These are phyloP conservation scores for Catocala fraxini DNA, from an alignment of 2,888 invertebrate species.

Conservation along the genomic window DNA sequence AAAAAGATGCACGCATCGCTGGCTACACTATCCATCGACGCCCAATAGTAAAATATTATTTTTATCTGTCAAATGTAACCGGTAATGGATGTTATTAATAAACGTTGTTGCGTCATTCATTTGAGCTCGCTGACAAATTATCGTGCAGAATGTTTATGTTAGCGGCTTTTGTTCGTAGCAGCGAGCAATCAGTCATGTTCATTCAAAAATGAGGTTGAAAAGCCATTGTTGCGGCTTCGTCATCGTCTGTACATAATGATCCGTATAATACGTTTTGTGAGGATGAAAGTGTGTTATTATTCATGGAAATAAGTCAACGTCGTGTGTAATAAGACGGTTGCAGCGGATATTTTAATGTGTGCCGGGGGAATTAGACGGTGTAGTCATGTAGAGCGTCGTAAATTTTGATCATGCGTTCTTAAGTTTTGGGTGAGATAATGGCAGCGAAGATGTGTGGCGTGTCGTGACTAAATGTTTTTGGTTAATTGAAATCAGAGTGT, in stretches of 20 bases:
- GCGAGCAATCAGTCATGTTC: conserved; percentile 83
- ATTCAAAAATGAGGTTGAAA: conserved; percentile 77
- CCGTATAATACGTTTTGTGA: conserved; percentile 63
- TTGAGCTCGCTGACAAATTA: conserved; percentile 59
- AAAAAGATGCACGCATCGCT: conserved; percentile 32
- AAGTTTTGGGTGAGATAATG: conserved; percentile 38
- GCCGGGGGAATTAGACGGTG: conserved; percentile 55
- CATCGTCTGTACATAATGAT: conserved; percentile 67
- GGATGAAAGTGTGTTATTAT: conserved; percentile 70
- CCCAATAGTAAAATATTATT: conserved; percentile 7
- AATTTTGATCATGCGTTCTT: conserved; percentile 43
- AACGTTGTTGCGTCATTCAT: conserved; percentile 26
- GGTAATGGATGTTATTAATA: conserved; percentile 45
- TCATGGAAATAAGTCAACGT: conserved; percentile 71
- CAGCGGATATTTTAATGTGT: conserved; percentile 66
- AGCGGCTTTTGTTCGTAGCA: conserved; percentile 74
- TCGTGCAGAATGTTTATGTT: conserved; percentile 78
- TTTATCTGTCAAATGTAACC: conserved; percentile 3
- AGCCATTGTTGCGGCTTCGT: conserved; percentile 72
- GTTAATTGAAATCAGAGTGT: conserved; percentile 28
- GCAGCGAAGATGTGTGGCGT: conserved; percentile 30
- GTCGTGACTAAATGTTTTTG: conserved; percentile 23
- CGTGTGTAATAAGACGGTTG: conserved; percentile 61
- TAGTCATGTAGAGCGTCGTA: conserved; percentile 39
- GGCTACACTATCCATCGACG: conserved; percentile 49